These are phyloP conservation scores for Zaprionus inermis DNA, from an alignment of 1,140 invertebrate species.

Conservation along the genomic window DNA sequence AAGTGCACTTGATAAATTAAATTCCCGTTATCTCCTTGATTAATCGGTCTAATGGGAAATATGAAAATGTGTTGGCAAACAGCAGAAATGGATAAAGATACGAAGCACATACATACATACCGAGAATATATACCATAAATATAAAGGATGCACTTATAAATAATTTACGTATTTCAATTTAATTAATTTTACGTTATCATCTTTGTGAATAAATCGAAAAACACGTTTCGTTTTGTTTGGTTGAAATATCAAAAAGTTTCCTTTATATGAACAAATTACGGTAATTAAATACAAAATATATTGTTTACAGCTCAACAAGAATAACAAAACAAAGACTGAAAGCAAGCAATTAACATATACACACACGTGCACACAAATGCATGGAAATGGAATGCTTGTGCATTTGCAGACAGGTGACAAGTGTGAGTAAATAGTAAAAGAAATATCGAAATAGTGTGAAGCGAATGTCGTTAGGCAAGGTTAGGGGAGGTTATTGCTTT, in stretches of 20 bases:
- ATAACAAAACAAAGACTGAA: conserved; percentile 7
- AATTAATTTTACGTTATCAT: neutral
- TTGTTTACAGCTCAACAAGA: neutral
- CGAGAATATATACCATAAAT: neutral
- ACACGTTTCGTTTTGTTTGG: neutral
- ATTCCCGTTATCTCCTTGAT: conserved; percentile 13
- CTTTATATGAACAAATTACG: neutral
- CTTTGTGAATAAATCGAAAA: neutral
- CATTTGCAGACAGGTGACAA: conserved; percentile 2
- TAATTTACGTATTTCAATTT: neutral
- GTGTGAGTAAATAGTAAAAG: neutral
- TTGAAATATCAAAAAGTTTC: neutral
- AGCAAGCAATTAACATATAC: neutral
- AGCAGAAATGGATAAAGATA: neutral
- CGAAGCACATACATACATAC: no score
- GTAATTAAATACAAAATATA: neutral
- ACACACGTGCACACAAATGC: neutral
- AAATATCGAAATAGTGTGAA: neutral
- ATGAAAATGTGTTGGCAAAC: neutral
- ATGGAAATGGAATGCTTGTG: neutral
- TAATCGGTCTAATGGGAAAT: neutral
- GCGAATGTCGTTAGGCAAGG: neutral
- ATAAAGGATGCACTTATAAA: neutral
- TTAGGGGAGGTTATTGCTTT: neutral
- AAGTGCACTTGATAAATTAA: conserved; percentile 6